A percentile compares a stretch with the other conserved stretches of the same genome.
Conservation (phyloP, 1,140 invertebrate species). For the Wasmannia auropunctata region DNA sequence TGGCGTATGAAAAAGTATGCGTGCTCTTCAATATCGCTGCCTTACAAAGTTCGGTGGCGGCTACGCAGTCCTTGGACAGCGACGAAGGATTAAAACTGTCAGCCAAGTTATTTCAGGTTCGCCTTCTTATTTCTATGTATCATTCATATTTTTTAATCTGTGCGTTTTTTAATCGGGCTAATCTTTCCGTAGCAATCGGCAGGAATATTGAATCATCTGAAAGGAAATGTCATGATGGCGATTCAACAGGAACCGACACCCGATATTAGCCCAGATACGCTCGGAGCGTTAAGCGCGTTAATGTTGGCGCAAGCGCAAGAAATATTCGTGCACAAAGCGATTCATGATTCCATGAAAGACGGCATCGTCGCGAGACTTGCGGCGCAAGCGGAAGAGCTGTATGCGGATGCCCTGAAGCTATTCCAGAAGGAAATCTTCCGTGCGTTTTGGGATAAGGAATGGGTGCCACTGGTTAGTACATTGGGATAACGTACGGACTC, state of each 20-base stretch:
- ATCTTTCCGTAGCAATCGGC: conserved; percentile 91
- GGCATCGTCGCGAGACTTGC: conserved; percentile 96
- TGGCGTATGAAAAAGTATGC: conserved; percentile 97
- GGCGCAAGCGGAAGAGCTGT: conserved; percentile 96
- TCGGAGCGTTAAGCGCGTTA: conserved; percentile 92
- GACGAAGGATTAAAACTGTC: conserved; percentile 98
- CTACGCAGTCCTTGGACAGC: conserved; percentile 93
- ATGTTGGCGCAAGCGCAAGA: conserved; percentile 99
- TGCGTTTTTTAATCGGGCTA: not conserved
- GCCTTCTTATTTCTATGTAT: conserved; percentile 20
- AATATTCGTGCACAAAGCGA: conserved; percentile 97
- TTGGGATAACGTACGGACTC: not conserved
- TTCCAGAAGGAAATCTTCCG: conserved; percentile 95
- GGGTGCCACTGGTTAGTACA: conserved; percentile 89
- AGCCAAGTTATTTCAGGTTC: conserved; percentile 96
- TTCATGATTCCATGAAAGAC: conserved; percentile 97
- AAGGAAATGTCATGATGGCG: conserved; percentile 92
- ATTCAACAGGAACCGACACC: conserved; percentile 98
- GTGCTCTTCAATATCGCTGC: conserved; percentile 99
- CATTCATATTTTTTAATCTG: conserved; percentile 43
- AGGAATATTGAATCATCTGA: conserved; percentile 96
- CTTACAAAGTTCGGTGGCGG: conserved; percentile 95
- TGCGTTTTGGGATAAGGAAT: conserved; percentile 95
- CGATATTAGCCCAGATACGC: conserved; percentile 96
- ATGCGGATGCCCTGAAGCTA: conserved; percentile 94